Base-by-base conservation (phyloP, 2,113 vertebrate genomes). In the Hypomesus transpacificus region DNA sequence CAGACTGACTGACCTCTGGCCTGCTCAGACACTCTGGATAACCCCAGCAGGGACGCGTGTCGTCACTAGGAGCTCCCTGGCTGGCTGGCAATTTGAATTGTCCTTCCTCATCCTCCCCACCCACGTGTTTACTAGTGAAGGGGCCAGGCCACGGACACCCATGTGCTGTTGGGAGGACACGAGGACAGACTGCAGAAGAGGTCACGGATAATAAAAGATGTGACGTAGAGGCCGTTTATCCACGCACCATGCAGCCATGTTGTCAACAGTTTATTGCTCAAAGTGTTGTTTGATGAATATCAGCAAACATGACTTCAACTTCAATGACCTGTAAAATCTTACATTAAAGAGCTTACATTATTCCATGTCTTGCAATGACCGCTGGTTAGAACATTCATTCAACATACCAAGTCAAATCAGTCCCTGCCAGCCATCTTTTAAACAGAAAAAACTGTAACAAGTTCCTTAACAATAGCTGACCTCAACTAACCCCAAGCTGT, bases 371-470 rank as follows among this genome's bases (percentile, higher is more conserved):
- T 66, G 73, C 57, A 66, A 71, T 57, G 60, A 31, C 64, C 66
- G 77, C 60, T 61, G 66, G 65, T 61, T 70, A 70, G 75, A 69
- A 76, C 66, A 39, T 70, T 74, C 75, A 80, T 80, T 81, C 75
- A 80, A 78, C 80, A 79, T 77, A 75, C 82, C 74, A 76, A 79
- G 80, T 83, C 75, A 85, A 84, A 83, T 77, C 73, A 78, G 67
- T 74, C 79, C 76, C 78, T 83, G 81, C 70, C 75, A 77, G 67
- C 79, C 85, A 86, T 84, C 79, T 83, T 81, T 78, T 75, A 59
- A 54, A 26, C 72, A 66, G 69, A 60, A 75, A 74, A 67, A 69
- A 78, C 68, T 75, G 73, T 73, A 81, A 79, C 68, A 77, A 69
- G 75, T 80, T 80, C 78, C 69, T 77, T 71, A 71, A 80, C 73